These are phyloP conservation scores for Ormia ochracea DNA, from an alignment of 2,888 invertebrate genomes.

Conservation along the genomic window DNA sequence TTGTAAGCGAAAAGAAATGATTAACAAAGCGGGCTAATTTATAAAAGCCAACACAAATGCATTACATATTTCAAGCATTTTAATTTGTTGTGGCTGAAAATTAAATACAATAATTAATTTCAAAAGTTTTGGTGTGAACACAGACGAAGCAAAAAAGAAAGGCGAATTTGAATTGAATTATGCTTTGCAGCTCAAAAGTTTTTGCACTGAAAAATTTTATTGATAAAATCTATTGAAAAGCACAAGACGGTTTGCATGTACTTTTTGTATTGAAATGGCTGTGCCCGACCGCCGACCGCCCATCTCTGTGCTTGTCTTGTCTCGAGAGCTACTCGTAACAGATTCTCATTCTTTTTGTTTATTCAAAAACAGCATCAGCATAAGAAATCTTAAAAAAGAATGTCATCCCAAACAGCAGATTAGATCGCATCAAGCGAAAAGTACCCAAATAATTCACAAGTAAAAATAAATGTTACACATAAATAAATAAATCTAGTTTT, in stretches of 20 bases:
- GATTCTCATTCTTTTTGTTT: neutral
- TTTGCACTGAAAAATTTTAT: neutral
- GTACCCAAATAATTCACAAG: neutral
- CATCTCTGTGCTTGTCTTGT: neutral
- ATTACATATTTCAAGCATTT: conserved; percentile 30
- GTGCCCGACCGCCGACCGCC: no score
- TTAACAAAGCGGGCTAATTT: conserved; percentile 31
- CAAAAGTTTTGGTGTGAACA: conserved; percentile 6
- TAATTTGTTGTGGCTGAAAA: conserved; percentile 43
- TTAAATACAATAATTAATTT: conserved; percentile 34
- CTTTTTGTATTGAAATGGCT: neutral
- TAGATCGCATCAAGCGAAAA: neutral
- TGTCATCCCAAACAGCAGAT: conserved; percentile 5
- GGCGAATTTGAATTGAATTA: neutral
- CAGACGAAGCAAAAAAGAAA: neutral
- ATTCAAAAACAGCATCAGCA: neutral
- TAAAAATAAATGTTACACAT: conserved; percentile 22
- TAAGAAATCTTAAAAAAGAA: neutral
- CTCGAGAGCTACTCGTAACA: neutral
- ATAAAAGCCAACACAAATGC: conserved; percentile 22
- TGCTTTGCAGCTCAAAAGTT: neutral
- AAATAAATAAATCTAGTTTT: no score
- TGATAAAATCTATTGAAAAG: neutral
- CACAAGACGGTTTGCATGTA: neutral
- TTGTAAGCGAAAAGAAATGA: no score